These are phyloP conservation scores for Holothuria leucospilota DNA, from an alignment of 53 echinoderm and acorn worm species.

Conservation along the genomic window DNA sequence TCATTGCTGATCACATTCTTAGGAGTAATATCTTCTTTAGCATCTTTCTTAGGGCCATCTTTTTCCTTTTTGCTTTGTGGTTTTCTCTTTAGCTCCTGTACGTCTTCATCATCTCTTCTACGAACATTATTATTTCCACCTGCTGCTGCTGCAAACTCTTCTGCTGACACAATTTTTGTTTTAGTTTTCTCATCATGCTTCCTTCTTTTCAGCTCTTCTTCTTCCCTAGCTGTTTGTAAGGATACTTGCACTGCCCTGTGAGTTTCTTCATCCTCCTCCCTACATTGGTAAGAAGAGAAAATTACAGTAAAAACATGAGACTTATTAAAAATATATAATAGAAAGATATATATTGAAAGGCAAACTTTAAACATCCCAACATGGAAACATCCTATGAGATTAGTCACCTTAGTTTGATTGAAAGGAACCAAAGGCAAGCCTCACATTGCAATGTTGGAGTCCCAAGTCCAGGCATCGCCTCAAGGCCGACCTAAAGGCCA, in stretches of 20 bases:
- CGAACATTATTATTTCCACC: neutral
- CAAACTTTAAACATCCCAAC: too few species aligned
- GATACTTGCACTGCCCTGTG: conserved; percentile 85
- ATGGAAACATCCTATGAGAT: too few species aligned
- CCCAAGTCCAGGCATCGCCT: too few species aligned
- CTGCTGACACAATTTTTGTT: conserved; percentile 27
- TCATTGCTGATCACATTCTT: conserved; percentile 15
- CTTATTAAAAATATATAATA: neutral
- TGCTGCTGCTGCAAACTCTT: neutral
- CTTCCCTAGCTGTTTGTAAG: conserved; percentile 56
- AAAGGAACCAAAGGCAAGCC: too few species aligned
- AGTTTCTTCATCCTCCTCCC: conserved; percentile 62
- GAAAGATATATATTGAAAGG: too few species aligned
- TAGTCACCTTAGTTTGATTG: too few species aligned
- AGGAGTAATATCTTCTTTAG: neutral
- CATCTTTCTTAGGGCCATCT: neutral
- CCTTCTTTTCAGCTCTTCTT: neutral
- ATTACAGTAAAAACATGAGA: neutral
- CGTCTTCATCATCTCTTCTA: neutral
- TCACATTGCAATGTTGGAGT: too few species aligned
- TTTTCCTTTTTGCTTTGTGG: neutral
- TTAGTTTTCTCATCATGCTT: conserved; percentile 22
- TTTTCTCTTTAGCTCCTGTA: neutral
- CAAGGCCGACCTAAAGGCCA: too few species aligned
- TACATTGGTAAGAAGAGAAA: neutral